Conservation (phyloP, 2,888 invertebrate genomes). For the Agonopterix alstromeriana region DNA sequence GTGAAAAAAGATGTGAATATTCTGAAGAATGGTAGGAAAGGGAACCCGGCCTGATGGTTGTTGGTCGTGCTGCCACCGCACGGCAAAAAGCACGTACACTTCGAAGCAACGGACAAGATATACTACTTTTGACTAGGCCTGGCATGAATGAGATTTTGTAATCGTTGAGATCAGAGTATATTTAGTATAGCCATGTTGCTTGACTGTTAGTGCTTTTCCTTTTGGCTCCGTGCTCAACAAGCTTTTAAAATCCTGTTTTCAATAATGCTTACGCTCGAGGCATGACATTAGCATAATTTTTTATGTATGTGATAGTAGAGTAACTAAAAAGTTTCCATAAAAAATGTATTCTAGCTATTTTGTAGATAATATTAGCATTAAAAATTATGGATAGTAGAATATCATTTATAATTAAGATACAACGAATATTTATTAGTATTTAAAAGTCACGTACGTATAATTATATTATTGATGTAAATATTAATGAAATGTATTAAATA, state of each 20-base stretch:
- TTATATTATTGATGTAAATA: neutral
- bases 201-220: constrained; percentile 9
- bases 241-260: constrained; percentile 3
- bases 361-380: neutral
- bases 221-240: constrained; percentile 8
- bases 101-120: constrained; percentile 58
- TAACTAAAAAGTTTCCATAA: neutral
- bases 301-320: constrained; percentile 10
- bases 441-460: neutral
- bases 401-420: constrained; percentile 3
- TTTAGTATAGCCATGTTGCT: constrained; percentile 6
- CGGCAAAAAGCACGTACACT: constrained; percentile 68
- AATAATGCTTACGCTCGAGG: constrained; percentile 6
- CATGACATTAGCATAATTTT: constrained; percentile 4
- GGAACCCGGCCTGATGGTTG: constrained; percentile 59
- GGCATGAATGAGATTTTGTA: neutral
- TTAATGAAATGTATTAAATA: neutral
- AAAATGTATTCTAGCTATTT: neutral
- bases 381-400: neutral
- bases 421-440: constrained; percentile 15
- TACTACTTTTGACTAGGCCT: constrained; percentile 49
- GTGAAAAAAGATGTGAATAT: constrained; percentile 20
- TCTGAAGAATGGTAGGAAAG: constrained; percentile 24
- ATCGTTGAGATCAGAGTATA: neutral
- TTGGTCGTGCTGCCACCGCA: constrained; percentile 56